Evolutionary conservation across 2,797 vertebrate genomes (phyloP).

Genomic region (Peromyscus melanophrys): DNA sequence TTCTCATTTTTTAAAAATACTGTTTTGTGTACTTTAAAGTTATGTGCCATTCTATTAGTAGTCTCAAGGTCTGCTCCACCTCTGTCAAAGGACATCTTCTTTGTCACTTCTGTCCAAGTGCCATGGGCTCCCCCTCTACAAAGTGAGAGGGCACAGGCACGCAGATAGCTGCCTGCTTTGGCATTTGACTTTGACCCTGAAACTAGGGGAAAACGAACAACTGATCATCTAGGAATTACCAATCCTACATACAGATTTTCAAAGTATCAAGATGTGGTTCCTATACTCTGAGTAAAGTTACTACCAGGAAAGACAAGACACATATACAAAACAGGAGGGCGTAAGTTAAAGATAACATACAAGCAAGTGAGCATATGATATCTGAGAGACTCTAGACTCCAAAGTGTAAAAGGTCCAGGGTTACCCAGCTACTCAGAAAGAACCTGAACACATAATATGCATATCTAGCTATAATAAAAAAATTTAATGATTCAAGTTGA

Average conservation of each 20-base stretch:
- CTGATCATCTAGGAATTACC: conserved; percentile 7
- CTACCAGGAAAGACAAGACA: conserved; percentile 66
- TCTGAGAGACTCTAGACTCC: not conserved
- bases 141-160: conserved; percentile 50
- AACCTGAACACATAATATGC: not conserved
- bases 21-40: conserved; percentile 53
- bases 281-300: conserved; percentile 33
- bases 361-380: conserved; percentile 24
- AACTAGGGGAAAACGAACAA: conserved; percentile 28
- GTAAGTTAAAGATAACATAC: conserved; percentile 65
- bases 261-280: not conserved
- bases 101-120: not conserved
- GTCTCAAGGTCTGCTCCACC: not conserved
- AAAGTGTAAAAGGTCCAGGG: conserved; percentile 6
- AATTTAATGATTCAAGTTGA: conserved; percentile 11
- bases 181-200: conserved; percentile 16
- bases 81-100: not conserved
- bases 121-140: not conserved
- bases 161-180: not conserved
- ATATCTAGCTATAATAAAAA: conserved; percentile 51
- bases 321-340: conserved; percentile 63
- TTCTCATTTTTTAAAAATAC: conserved; percentile 31
- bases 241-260: conserved; percentile 15
- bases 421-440: conserved; percentile 24
- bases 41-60: conserved; percentile 16